phyloP scores from a whole-genome alignment of 1,140 invertebrate genomes.

The Calosoma granatense region DNA sequence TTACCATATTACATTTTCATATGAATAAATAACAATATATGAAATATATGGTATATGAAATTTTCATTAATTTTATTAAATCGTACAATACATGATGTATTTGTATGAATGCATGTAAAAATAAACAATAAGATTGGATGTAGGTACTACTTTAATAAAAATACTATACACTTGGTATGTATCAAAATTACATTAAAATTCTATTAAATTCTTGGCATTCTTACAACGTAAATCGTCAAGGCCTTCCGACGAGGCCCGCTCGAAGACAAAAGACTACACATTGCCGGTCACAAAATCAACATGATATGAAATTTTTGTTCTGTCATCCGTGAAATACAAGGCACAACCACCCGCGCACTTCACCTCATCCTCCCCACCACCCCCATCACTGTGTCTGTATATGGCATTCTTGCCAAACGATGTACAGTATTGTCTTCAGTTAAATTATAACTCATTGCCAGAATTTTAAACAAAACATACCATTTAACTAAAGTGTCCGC shows the following conservation, averaged over 20 bases:
- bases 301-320: slow-evolving; percentile 25
- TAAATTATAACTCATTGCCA: too few relatives aligned
- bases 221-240: background rate
- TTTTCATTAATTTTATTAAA: too few relatives aligned
- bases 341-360: background rate
- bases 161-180: background rate
- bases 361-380: background rate
- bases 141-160: background rate
- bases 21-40: too few relatives aligned
- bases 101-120: too few relatives aligned
- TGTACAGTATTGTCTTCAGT: too few relatives aligned
- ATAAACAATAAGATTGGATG: too few relatives aligned
- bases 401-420: too few relatives aligned
- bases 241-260: slow-evolving; percentile 12
- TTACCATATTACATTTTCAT: too few relatives aligned
- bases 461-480: too few relatives aligned
- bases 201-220: background rate
- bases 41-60: too few relatives aligned
- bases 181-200: background rate
- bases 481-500: too few relatives aligned
- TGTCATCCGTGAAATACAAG: slow-evolving; percentile 23
- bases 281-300: slow-evolving; percentile 22
- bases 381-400: background rate
- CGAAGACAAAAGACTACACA: slow-evolving; percentile 18
- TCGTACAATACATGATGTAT: too few relatives aligned